Conservation (phyloP, 2,888 invertebrate species). For the Agrochola litura region DNA sequence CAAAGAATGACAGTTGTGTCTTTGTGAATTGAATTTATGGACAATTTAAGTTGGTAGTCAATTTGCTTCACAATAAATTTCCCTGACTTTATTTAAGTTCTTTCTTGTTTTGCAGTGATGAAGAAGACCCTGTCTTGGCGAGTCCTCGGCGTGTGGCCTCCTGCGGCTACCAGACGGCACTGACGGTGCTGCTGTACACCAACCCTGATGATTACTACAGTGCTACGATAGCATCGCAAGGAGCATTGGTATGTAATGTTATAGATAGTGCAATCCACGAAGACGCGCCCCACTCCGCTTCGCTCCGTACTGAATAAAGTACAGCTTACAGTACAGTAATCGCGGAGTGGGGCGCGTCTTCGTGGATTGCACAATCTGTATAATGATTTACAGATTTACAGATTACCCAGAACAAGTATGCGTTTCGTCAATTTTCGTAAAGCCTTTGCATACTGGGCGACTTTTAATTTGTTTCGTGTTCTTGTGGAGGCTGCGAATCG, state of each 20-base stretch:
- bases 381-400: too few relatives aligned
- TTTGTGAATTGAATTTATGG: not conserved
- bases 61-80: not conserved
- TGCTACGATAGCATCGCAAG: conserved; percentile 91
- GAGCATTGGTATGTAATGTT: conserved; percentile 87
- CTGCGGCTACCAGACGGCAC: conserved; percentile 93
- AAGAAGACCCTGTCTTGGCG: conserved; percentile 64
- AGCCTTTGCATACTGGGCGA: not conserved
- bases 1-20: not conserved
- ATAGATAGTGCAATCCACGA: not conserved
- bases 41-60: not conserved
- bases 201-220: conserved; percentile 91
- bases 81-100: not conserved
- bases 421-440: not conserved
- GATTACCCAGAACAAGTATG: not conserved
- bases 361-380: too few relatives aligned
- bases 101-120: conserved; percentile 62
- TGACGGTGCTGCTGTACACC: conserved; percentile 91
- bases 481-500: not conserved
- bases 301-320: too few relatives aligned
- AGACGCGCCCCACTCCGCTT: too few relatives aligned
- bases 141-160: conserved; percentile 91
- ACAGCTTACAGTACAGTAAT: too few relatives aligned
- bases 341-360: too few relatives aligned
- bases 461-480: not conserved